Conservation (phyloP, 1,140 invertebrate genomes). For the Venustaconcha ellipsiformis region DNA sequence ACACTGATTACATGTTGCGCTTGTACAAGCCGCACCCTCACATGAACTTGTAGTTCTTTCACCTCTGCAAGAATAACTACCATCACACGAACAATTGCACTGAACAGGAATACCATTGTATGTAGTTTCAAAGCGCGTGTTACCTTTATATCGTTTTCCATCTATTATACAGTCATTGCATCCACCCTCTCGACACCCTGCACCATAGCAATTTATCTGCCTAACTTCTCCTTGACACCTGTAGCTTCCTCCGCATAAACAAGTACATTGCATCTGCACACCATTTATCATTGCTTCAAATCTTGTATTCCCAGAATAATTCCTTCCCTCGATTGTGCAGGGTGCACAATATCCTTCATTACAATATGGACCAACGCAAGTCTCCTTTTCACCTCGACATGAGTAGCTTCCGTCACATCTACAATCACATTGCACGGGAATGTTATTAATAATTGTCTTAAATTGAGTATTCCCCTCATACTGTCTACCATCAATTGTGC, state of each 20-base stretch:
- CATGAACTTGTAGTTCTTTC: neutral
- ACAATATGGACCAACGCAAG: conserved; percentile 18
- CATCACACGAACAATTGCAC: conserved; percentile 14
- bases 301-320: conserved; percentile 7
- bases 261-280: conserved; percentile 12
- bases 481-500: conserved; percentile 17
- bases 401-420: conserved; percentile 23
- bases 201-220: conserved; percentile 12
- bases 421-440: conserved; percentile 20
- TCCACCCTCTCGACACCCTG: conserved; percentile 8
- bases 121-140: neutral
- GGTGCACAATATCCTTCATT: conserved; percentile 4
- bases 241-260: conserved; percentile 25
- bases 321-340: conserved; percentile 7
- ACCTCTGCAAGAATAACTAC: conserved; percentile 7
- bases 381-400: conserved; percentile 18
- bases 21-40: neutral
- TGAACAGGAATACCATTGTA: neutral
- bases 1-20: conserved; percentile 3
- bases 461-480: conserved; percentile 7
- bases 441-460: conserved; percentile 6
- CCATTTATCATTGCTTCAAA: conserved; percentile 20
- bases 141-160: neutral
- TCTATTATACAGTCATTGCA: neutral
- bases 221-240: conserved; percentile 19